Evolutionary conservation across 2,888 invertebrate genomes (phyloP).

Genomic region (Octonoba sinensis): DNA sequence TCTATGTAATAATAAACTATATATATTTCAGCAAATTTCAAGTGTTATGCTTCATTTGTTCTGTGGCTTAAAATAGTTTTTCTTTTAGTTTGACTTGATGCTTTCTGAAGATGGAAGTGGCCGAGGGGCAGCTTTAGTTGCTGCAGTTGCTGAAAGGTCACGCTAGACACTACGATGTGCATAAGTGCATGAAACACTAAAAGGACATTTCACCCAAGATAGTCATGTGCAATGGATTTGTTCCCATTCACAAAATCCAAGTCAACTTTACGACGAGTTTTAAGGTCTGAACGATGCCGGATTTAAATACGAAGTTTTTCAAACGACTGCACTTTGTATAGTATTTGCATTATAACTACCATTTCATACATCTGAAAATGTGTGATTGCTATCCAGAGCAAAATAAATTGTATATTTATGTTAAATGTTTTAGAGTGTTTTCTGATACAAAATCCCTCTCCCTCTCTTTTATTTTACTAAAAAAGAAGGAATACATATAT

Average conservation of each 20-base stretch:
- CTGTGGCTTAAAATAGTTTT: conserved; percentile 17
- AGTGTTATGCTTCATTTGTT: conserved; percentile 20
- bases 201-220: conserved; percentile 44
- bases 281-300: conserved; percentile 26
- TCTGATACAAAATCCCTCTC: too few species aligned
- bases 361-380: conserved; percentile 50
- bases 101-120: conserved; percentile 96
- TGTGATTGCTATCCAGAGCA: conserved; percentile 41
- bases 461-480: too few species aligned
- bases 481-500: too few species aligned
- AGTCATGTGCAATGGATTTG: conserved; percentile 39
- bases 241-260: conserved; percentile 33
- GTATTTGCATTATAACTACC: conserved; percentile 47
- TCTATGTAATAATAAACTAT: too few species aligned
- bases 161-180: conserved; percentile 34
- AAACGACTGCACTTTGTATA: conserved; percentile 48
- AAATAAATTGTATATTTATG: conserved; percentile 45
- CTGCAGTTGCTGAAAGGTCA: conserved; percentile 79
- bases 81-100: conserved; percentile 87
- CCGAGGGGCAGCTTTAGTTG: conserved; percentile 93
- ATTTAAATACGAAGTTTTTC: conserved; percentile 24
- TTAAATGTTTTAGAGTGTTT: too few species aligned
- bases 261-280: conserved; percentile 27
- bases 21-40: too few species aligned
- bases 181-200: conserved; percentile 27